Percentiles rank a stretch among this genome's conserved stretches.
phyloP scores from a whole-genome alignment of 1,140 invertebrate genomes.

The Reticulitermes speratus region DNA sequence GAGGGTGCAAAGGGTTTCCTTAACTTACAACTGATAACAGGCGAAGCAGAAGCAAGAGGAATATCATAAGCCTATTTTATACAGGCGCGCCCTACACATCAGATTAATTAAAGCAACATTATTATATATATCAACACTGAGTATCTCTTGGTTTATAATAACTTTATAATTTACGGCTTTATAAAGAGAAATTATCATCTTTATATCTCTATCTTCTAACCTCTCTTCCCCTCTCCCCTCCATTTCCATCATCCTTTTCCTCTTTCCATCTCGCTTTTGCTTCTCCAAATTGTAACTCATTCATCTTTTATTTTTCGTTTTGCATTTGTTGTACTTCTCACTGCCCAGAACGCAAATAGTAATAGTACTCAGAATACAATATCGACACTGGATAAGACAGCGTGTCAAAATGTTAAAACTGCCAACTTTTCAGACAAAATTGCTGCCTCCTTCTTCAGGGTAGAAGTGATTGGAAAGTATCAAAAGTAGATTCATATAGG shows the following conservation, averaged over 20 bases:
- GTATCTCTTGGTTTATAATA: constrained; percentile 27
- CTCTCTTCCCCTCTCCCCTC: neutral
- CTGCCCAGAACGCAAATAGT: no score
- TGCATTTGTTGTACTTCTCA: no score
- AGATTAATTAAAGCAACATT: constrained; percentile 29
- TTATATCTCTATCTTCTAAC: neutral
- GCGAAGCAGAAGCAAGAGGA: constrained; percentile 14
- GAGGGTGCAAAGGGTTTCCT: constrained; percentile 20
- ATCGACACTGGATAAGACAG: no score
- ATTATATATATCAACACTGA: constrained; percentile 21
- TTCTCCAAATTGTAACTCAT: neutral
- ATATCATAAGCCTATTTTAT: constrained; percentile 28
- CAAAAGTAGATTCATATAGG: no score
- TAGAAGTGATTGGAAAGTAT: no score
- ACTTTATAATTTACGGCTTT: constrained; percentile 29
- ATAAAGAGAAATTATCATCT: neutral
- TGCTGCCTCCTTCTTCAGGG: no score
- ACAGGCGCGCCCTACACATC: neutral
- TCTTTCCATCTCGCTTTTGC: neutral
- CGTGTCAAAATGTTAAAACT: no score
- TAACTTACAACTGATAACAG: constrained; percentile 29
- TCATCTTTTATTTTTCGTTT: no score
- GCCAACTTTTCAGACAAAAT: no score
- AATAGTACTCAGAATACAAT: no score
- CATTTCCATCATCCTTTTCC: neutral